Base-by-base conservation (phyloP, 2,113 vertebrate genomes). In the Prochilodus magdalenae region DNA sequence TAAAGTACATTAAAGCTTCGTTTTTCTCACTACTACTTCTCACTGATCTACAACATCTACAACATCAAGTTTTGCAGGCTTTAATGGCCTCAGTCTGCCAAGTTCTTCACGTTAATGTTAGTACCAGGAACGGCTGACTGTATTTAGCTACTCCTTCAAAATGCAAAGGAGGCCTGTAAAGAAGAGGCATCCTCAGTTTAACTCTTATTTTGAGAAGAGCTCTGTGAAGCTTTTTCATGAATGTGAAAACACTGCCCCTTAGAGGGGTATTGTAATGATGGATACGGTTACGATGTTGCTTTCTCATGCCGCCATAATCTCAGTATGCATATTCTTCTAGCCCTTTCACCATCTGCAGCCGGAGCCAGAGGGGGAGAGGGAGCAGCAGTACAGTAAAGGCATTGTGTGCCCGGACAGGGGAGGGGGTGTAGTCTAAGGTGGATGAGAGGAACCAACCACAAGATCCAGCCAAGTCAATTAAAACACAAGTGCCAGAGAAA, bases 311-410 rank as follows among this genome's bases (percentile, higher is more conserved):
- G 33, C 59, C 70, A 76, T 75, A 69, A 81, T 82, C 75, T 85
- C 70, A 53, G 80, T 79, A 51, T 79, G 71, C 81, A 57, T 85
- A 51, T 69, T 66, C 60, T 65, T 74, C 75, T 82, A 77, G 69
- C 70, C 44, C 70, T 76, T 82, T 62, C 59, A 77, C 84, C 84
- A 85, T 85, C 84, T 85, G 84, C 71, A 30, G 75, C 51, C 47
- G 12, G 80, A 81, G 72, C 72, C 44, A 33, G 36, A 77, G 75
- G 70, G 75, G 80, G 24, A 60, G 44, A 70, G 57, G 36, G 29
- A 66, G 24, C 67, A 53, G 74, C 84, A 85, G 79, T 81, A 85
- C 80, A 85, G 79, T 85, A 63, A 82, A 85, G 75, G 75, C 80
- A 85, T 82, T 85, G 84, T 85, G 75, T 77, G 36, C 30, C 75